Evolutionary conservation across 2,888 invertebrate genomes (phyloP).

Genomic region (Pammene fasciana): DNA sequence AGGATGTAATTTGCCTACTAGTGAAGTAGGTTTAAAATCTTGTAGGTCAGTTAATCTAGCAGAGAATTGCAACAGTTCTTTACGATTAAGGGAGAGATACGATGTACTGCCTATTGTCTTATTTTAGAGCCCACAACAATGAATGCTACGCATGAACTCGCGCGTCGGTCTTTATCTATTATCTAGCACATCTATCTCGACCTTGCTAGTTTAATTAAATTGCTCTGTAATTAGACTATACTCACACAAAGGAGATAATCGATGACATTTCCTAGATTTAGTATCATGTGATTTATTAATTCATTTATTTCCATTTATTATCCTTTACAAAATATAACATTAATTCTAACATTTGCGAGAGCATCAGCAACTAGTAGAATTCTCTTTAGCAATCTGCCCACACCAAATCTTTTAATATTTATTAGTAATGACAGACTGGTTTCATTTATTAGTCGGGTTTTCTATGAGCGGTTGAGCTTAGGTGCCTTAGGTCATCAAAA

Average conservation of each 20-base stretch:
- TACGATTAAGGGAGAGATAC: conserved; percentile 50
- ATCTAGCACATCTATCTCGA: conserved; percentile 47
- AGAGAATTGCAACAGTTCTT: conserved; percentile 50
- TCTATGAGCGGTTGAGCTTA: conserved; percentile 3
- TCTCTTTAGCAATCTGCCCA: conserved; percentile 7
- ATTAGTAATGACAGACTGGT: conserved; percentile 20
- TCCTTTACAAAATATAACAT: no score
- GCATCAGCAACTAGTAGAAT: not conserved
- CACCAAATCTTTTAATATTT: conserved; percentile 11
- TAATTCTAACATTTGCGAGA: not conserved
- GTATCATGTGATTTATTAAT: no score
- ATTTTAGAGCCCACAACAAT: conserved; percentile 61
- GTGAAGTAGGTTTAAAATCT: conserved; percentile 5
- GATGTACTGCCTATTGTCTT: conserved; percentile 59
- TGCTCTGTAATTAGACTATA: conserved; percentile 40
- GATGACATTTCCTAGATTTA: conserved; percentile 5
- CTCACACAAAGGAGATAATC: conserved; percentile 7
- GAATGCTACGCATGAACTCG: conserved; percentile 53
- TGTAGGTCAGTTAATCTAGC: conserved; percentile 30
- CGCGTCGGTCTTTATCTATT: conserved; percentile 39
- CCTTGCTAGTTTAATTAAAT: conserved; percentile 49
- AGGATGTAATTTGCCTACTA: not conserved
- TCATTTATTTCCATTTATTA: no score
- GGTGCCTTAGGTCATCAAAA: conserved; percentile 8
- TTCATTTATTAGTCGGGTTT: conserved; percentile 15